Evolutionary conservation across 1,140 invertebrate genomes (phyloP).

Genomic region (Campodea augens): DNA sequence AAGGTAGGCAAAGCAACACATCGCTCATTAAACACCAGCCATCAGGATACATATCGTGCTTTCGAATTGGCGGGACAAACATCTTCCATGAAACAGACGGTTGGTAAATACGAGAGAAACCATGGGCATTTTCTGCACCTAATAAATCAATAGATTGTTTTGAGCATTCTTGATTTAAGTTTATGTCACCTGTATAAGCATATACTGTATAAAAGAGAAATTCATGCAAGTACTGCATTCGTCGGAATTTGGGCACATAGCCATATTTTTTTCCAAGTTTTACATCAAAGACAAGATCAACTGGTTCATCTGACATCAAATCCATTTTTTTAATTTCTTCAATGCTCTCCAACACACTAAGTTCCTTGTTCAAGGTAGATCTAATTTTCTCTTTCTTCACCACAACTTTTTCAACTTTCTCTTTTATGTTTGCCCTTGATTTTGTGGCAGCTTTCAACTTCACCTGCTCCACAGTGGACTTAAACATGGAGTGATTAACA

Average conservation of each 20-base stretch:
- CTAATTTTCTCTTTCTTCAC: conserved; percentile 3
- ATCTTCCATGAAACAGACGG: conserved; percentile 44
- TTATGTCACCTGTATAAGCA: conserved; percentile 28
- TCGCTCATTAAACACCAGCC: conserved; percentile 61
- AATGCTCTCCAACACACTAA: neutral
- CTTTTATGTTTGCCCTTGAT: neutral
- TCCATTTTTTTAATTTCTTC: conserved; percentile 4
- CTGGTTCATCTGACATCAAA: conserved; percentile 13
- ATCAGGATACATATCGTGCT: conserved; percentile 33
- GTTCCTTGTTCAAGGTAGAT: neutral
- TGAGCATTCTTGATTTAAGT: conserved; percentile 16
- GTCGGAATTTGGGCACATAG: conserved; percentile 43
- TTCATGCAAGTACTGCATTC: conserved; percentile 42
- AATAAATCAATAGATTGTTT: too few species aligned
- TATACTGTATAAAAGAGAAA: conserved; percentile 47
- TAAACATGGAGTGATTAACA: conserved; percentile 30
- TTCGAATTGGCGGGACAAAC: conserved; percentile 45
- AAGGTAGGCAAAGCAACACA: conserved; percentile 44
- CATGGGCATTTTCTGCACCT: too few species aligned
- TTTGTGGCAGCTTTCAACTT: conserved; percentile 27
- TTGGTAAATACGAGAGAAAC: conserved; percentile 28
- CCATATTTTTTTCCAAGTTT: conserved; percentile 25
- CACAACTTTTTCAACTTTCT: too few species aligned
- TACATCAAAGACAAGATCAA: neutral
- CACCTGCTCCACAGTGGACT: conserved; percentile 36